These are phyloP conservation scores for Gephyroberyx darwinii DNA, from an alignment of 2,797 vertebrate genomes.

Conservation along the genomic window DNA sequence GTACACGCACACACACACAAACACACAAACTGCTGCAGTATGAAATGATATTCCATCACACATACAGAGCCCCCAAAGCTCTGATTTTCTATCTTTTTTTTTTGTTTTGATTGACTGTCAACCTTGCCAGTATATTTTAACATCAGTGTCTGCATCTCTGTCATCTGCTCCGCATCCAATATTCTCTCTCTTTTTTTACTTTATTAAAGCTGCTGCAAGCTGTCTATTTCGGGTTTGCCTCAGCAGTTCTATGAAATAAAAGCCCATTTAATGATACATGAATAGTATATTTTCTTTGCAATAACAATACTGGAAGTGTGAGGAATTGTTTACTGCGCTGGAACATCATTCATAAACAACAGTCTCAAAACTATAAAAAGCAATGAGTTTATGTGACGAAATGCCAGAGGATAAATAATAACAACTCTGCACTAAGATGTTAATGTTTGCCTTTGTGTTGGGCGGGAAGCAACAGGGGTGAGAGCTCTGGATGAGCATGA, in stretches of 20 bases:
- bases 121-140: conserved; percentile 7
- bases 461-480: conserved; percentile 32
- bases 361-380: conserved; percentile 4
- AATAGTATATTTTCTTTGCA: conserved; percentile 42
- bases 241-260: conserved; percentile 38
- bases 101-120: conserved; percentile 52
- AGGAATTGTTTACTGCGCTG: conserved; percentile 5
- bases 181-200: conserved; percentile 17
- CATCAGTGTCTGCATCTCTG: conserved; percentile 33
- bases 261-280: conserved; percentile 45
- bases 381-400: background rate
- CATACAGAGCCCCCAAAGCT: conserved; percentile 13
- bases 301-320: conserved; percentile 1
- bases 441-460: conserved; percentile 46
- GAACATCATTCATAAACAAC: conserved; percentile 17
- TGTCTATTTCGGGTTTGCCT: conserved; percentile 55
- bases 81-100: conserved; percentile 23
- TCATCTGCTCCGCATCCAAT: conserved; percentile 52
- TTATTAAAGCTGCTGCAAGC: conserved; percentile 31
- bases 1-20: background rate
- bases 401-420: conserved; percentile 31
- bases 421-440: conserved; percentile 31
- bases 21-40: conserved; percentile 25
- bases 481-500: conserved; percentile 36
- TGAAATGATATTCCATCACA: conserved; percentile 34